A percentile compares a stretch with the other conserved stretches of the same genome.
These are phyloP conservation scores for Malacosoma neustria DNA, from an alignment of 2,888 invertebrate species.

Conservation along the genomic window DNA sequence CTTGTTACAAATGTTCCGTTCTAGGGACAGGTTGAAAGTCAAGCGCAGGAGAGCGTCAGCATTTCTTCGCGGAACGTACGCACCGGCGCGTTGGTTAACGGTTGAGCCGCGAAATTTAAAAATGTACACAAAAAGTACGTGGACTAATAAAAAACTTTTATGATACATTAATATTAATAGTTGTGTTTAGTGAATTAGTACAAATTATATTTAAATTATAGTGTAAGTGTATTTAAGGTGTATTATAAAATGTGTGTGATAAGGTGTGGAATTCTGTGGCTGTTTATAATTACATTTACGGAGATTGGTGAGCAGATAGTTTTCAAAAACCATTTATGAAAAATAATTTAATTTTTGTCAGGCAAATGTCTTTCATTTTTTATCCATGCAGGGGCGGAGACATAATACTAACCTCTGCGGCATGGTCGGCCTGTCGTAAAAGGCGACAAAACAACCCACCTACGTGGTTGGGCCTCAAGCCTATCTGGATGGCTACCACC, in stretches of 20 bases:
- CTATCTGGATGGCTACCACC: too few species aligned
- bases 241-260: slow-evolving; percentile 30
- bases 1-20: background rate
- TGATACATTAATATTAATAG: background rate
- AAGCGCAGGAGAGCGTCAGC: background rate
- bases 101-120: background rate
- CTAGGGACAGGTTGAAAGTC: background rate
- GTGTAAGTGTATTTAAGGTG: background rate
- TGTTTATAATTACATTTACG: slow-evolving; percentile 23
- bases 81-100: too few species aligned
- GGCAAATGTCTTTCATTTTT: too few species aligned
- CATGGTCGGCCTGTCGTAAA: too few species aligned
- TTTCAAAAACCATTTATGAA: too few species aligned
- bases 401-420: too few species aligned
- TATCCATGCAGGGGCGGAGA: too few species aligned
- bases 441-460: too few species aligned
- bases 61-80: background rate
- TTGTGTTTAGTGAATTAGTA: background rate
- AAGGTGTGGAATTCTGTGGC: slow-evolving; percentile 29
- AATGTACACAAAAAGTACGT: background rate
- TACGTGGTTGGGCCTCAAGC: too few species aligned
- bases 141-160: background rate
- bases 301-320: slow-evolving; percentile 30
- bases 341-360: too few species aligned
- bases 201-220: background rate